Conservation (phyloP, 2,113 vertebrate species). For the Rhynchopsitta pachyrhyncha region DNA sequence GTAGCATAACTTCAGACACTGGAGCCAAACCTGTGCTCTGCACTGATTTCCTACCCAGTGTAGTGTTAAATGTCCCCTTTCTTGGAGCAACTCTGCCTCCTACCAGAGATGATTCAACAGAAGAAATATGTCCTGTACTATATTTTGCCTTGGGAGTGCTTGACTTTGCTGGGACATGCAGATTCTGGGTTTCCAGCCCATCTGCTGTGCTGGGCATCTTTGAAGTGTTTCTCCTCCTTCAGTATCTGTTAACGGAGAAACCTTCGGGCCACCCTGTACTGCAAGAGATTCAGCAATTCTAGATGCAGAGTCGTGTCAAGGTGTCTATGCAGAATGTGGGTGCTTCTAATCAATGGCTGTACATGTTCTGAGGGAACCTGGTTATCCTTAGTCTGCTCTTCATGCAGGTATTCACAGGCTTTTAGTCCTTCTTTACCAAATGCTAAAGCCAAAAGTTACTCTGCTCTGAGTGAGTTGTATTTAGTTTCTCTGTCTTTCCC, state of each 20-base stretch:
- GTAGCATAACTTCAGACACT: neutral
- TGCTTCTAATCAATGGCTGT: neutral
- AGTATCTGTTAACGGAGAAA: neutral
- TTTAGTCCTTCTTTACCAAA: neutral
- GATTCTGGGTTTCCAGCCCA: neutral
- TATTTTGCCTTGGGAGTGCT: neutral
- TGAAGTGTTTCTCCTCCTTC: neutral
- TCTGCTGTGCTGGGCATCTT: neutral
- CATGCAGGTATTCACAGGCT: neutral
- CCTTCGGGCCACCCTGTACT: neutral
- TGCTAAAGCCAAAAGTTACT: neutral
- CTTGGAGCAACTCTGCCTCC: neutral
- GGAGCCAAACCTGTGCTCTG: neutral
- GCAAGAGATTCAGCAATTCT: neutral
- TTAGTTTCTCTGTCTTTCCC: neutral
- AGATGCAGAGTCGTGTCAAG: rapidly evolving
- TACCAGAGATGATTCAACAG: neutral
- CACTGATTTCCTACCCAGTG: neutral
- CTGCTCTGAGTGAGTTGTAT: rapidly evolving
- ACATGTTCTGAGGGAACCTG: neutral
- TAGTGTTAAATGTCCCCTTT: neutral
- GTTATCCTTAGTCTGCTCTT: neutral
- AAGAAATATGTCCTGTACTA: neutral
- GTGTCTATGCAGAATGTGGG: neutral
- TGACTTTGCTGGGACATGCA: neutral